phyloP scores from a whole-genome alignment of 2,888 invertebrate genomes.

The Drosophila trichaetosa region DNA sequence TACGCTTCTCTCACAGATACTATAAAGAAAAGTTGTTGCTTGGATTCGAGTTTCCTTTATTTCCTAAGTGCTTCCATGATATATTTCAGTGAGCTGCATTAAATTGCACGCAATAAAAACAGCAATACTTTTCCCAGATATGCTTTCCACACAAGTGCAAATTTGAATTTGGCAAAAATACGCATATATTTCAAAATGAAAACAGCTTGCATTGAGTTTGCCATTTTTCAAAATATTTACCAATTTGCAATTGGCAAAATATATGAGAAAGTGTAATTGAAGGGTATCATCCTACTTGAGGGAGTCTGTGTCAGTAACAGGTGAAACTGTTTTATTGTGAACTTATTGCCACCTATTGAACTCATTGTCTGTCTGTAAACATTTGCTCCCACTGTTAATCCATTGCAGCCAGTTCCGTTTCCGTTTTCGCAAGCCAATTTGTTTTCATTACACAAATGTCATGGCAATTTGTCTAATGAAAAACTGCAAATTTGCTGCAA shows the following conservation, averaged over 20 bases:
- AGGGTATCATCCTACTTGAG: neutral
- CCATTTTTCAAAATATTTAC: neutral
- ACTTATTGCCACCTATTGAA: slow-evolving; percentile 27
- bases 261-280: neutral
- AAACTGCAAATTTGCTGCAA: slow-evolving; percentile 48
- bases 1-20: slow-evolving; percentile 3
- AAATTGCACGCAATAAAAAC: slow-evolving; percentile 31
- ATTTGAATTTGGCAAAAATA: slow-evolving; percentile 13
- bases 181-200: slow-evolving; percentile 4
- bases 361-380: neutral
- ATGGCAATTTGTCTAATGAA: slow-evolving; percentile 40
- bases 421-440: slow-evolving; percentile 23
- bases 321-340: neutral
- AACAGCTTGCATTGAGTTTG: slow-evolving; percentile 3
- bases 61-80: slow-evolving; percentile 20
- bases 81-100: slow-evolving; percentile 27
- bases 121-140: slow-evolving; percentile 7
- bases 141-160: slow-evolving; percentile 18
- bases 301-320: neutral
- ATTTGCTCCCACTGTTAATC: neutral
- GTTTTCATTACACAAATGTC: slow-evolving; percentile 43
- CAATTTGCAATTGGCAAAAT: neutral
- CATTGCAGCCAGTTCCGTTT: neutral
- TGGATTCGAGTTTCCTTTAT: slow-evolving; percentile 6
- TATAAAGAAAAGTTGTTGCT: slow-evolving; percentile 20